Evolutionary conservation across 2,888 invertebrate genomes (phyloP), one percentile per base, ranked within the genome.

Genomic region (Coleophora flavipennella): DNA sequence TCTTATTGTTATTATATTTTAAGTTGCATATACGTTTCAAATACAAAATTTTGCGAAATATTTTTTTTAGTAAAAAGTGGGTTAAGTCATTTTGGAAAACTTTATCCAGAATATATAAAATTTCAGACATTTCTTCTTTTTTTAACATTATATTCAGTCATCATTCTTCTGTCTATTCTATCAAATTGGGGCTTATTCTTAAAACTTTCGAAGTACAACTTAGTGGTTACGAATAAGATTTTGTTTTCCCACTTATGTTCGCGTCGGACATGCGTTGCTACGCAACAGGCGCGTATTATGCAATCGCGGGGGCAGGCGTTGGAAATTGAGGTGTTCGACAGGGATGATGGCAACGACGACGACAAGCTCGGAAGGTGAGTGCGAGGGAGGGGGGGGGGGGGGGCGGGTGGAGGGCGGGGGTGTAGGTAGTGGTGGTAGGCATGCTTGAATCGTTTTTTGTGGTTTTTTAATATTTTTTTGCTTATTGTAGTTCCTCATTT

Each of bases 361-460:
- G 96, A 96, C 81, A 89, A 89, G 60, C 88, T 96, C 56, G 96
- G 96, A 84, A 93, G 93, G 93, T 94, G 88, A 86, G 90, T 76
- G 59, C 46, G 53, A 55, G 54, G 46, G 40, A 43, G 46, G 39
- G 40, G 38, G 31, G 40, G 20, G 33, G 35, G 27, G 39, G 33
- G 38, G 44, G 36, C 35, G 10, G 27, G 20, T 20, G 20, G 29
- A 36, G 49, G 51, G 47, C 45, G 38, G 39, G 48, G 14, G 13
- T 45, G 51, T 39, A 28, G 42, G 43, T 37, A 6, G 20, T 20
- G 20, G 20, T 6, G 20, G 20, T 20, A 20, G 3, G 20, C 20
- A 20, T 6, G 20, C 20, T 20, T 20, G 20, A 6, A 20, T 3
- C 20, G 6, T 3, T 20, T 6, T 20, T 4, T 20, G 6, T 20